Base-by-base conservation (phyloP, 2,888 invertebrate genomes). In the Lamproptera curius region DNA sequence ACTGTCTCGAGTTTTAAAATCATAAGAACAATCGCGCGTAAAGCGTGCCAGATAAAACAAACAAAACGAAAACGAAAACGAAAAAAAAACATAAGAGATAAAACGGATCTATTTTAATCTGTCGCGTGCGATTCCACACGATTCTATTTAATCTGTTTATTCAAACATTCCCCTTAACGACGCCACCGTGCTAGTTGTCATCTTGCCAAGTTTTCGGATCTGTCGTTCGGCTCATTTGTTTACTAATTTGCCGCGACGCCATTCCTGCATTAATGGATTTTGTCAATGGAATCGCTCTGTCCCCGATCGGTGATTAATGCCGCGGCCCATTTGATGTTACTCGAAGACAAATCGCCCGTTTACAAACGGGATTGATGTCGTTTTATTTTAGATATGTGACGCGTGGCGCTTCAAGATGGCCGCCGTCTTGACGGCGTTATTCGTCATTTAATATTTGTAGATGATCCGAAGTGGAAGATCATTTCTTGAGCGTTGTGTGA, bases 161-260 rank as follows among this genome's bases (percentile, higher is more conserved):
- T 40, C 28, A 34, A 42, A 20, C 41, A 10, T 42, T 57, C 62
- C 51, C 61, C 61, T 55, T 55, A 62, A 59, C 46, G 31, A 17
- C 23, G 46, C 57, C 52, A 61, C 59, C 62, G 49, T 56, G 58
- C 54, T 43, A 48, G 73, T 77, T 85, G 85, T 77, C 84, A 77
- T 73, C 60, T 46, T 84, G 85, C 85, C 84, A 84, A 75, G 77
- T 62, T 69, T 69, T 67, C 63, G 70, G 67, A 79, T 83, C 84
- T 86, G 85, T 86, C 87, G 81, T 68, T 76, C 66, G 79, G 56
- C 74, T 80, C 83, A 81, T 86, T 82, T 85, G 85, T 82, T 84
- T 82, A 84, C 83, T 79, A 84, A 87, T 84, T 76, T 77, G 67
- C 65, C 63, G 61, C 56, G 72, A 74, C 71, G 65, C 72, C 67